Evolutionary conservation across 2,888 invertebrate species (phyloP).

Genomic region (Cantharis nigra): DNA sequence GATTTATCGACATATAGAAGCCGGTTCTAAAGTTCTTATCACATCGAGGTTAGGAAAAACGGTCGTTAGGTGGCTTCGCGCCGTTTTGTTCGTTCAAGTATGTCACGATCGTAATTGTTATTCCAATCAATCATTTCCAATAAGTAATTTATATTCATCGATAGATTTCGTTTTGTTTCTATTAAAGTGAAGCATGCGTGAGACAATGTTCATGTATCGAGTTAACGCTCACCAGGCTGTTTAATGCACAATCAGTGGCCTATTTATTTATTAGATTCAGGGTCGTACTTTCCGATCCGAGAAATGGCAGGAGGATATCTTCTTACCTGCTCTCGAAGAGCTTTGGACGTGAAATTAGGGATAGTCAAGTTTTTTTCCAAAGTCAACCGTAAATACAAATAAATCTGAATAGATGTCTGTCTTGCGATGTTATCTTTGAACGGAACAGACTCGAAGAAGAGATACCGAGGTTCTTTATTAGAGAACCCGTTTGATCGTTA

Average conservation of each 20-base stretch:
- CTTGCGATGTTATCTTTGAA: conserved; percentile 13
- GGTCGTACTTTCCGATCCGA: neutral
- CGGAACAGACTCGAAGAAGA: conserved; percentile 7
- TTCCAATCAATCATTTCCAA: neutral
- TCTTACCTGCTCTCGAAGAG: neutral
- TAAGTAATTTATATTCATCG: conserved; percentile 24
- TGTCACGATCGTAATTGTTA: neutral
- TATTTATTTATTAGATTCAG: conserved; percentile 29
- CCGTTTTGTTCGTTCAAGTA: neutral
- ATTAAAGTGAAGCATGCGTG: conserved; percentile 18
- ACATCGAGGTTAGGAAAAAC: neutral
- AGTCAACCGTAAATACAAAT: conserved; percentile 12
- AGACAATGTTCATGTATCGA: conserved; percentile 25
- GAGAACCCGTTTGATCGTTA: conserved; percentile 22
- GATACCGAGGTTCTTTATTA: conserved; percentile 16
- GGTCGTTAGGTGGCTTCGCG: neutral
- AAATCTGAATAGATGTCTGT: conserved; percentile 8
- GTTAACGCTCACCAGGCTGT: conserved; percentile 29
- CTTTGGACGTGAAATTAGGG: neutral
- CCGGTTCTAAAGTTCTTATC: conserved; percentile 13
- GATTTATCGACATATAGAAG: conserved; percentile 25
- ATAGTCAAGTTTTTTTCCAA: conserved; percentile 1
- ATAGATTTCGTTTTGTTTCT: conserved; percentile 6
- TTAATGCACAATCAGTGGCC: conserved; percentile 35
- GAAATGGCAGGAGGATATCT: neutral